A percentile compares a stretch with the other conserved stretches of the same genome.
phyloP scores from a whole-genome alignment of 2,888 invertebrate genomes.

The Hofmannophila pseudospretella region DNA sequence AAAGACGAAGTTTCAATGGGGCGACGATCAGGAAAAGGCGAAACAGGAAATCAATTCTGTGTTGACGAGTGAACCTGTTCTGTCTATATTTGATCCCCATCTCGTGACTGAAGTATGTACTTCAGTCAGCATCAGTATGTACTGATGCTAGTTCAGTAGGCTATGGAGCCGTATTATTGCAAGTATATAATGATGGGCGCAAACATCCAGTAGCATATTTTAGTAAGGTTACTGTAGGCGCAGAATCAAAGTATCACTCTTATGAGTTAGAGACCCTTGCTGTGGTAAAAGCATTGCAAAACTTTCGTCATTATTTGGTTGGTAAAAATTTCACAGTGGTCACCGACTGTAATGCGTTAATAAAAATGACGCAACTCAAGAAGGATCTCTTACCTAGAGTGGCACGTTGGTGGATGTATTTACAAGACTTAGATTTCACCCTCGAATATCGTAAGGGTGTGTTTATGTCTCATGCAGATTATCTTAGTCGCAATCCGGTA shows the following conservation, averaged over 20 bases:
- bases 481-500: constrained; percentile 20
- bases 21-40: too few relatives aligned
- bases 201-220: constrained; percentile 6
- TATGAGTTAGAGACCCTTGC: constrained; percentile 20
- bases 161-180: constrained; percentile 18
- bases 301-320: constrained; percentile 12
- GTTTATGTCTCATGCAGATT: constrained; percentile 19
- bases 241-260: constrained; percentile 16
- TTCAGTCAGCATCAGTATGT: neutral
- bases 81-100: constrained; percentile 16
- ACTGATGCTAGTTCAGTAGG: constrained; percentile 25
- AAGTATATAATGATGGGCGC: constrained; percentile 6
- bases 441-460: constrained; percentile 14
- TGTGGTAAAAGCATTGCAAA: constrained; percentile 9
- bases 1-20: constrained; percentile 20
- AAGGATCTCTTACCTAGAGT: constrained; percentile 14
- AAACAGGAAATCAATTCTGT: constrained; percentile 13
- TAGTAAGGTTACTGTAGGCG: neutral
- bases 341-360: constrained; percentile 15
- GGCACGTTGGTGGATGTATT: constrained; percentile 16
- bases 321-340: constrained; percentile 12
- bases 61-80: constrained; percentile 14
- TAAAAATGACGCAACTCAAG: constrained; percentile 12
- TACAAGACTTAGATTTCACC: constrained; percentile 19
- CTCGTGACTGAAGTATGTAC: constrained; percentile 11